These are phyloP conservation scores for Torymus auratus DNA, from an alignment of 2,888 invertebrate species.

Conservation along the genomic window DNA sequence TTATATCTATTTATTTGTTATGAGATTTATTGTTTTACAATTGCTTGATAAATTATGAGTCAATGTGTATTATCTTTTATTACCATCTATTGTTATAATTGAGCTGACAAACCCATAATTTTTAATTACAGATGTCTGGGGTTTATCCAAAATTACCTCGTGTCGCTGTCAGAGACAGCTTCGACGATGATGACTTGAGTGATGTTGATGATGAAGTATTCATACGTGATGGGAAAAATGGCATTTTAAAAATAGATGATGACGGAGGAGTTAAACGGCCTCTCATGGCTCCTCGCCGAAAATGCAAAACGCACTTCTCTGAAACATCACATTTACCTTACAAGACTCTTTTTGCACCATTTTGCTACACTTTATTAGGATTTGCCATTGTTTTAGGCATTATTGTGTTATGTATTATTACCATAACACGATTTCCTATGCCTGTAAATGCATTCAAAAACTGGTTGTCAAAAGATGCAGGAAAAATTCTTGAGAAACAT, in stretches of 20 bases:
- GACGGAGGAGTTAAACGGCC: conserved; percentile 85
- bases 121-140: conserved; percentile 48
- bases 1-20: too few species aligned
- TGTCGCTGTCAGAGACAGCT: conserved; percentile 78
- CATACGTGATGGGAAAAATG: conserved; percentile 84
- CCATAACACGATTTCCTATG: conserved; percentile 82
- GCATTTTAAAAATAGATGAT: conserved; percentile 82
- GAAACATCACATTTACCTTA: conserved; percentile 76
- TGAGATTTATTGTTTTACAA: too few species aligned
- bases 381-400: conserved; percentile 80
- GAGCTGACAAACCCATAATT: not conserved
- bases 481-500: conserved; percentile 63
- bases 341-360: conserved; percentile 81
- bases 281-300: conserved; percentile 85
- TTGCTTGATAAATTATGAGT: too few species aligned
- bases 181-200: conserved; percentile 85
- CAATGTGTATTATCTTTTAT: too few species aligned
- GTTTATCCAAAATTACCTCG: conserved; percentile 55
- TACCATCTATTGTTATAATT: too few species aligned
- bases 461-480: conserved; percentile 77
- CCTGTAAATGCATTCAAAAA: conserved; percentile 81
- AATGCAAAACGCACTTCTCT: conserved; percentile 77
- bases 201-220: conserved; percentile 89
- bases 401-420: conserved; percentile 81
- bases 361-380: conserved; percentile 82